phyloP scores from a whole-genome alignment of 64 coral and sea anemone genomes.

The Pachyseris speciosa region DNA sequence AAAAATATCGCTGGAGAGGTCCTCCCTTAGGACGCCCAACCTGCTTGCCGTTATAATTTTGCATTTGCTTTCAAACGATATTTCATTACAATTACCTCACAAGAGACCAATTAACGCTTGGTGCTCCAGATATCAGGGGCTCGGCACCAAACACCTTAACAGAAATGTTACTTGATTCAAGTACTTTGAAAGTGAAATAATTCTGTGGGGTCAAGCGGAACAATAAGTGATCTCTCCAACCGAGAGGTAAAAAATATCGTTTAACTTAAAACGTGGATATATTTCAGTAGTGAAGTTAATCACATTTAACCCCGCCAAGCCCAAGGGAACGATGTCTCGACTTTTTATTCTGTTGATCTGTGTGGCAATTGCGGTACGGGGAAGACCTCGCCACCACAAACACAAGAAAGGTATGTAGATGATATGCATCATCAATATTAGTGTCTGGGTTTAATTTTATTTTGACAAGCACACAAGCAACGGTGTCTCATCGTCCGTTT shows the following conservation, averaged over 20 bases:
- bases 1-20: no score
- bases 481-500: no score
- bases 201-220: neutral
- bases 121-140: neutral
- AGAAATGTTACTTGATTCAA: neutral
- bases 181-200: neutral
- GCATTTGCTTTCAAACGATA: no score
- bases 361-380: neutral
- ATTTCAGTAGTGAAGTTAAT: neutral
- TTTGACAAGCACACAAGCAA: no score
- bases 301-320: neutral
- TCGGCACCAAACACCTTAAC: neutral
- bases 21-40: no score
- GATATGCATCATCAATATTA: neutral
- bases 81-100: constrained; percentile 22
- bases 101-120: neutral
- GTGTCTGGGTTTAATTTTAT: no score
- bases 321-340: neutral
- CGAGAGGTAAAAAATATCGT: neutral
- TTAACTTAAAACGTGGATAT: neutral
- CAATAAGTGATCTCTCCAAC: neutral
- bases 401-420: constrained; percentile 13
- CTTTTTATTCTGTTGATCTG: neutral
- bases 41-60: no score
- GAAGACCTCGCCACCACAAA: constrained; percentile 11